A percentile compares a stretch with the other conserved stretches of the same genome.
Conservation (phyloP, 2,797 vertebrate genomes). For the Myotis findleyi region DNA sequence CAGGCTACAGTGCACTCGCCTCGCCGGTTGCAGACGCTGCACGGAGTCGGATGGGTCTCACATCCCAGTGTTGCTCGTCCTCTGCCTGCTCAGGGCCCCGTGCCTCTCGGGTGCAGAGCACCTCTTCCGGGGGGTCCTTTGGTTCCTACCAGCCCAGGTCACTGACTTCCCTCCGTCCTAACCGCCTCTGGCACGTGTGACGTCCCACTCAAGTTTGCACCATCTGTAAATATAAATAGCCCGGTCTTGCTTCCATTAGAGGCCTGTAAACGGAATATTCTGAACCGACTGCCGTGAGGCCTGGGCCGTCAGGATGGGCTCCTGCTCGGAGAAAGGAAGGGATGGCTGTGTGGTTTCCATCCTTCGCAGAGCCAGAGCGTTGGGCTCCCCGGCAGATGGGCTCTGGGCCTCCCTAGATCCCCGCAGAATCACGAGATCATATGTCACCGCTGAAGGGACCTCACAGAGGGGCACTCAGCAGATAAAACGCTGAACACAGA, state of each 20-base stretch:
- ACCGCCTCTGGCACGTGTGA: slow-evolving; percentile 81
- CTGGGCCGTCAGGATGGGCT: neutral
- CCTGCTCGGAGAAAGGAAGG: neutral
- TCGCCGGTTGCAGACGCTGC: slow-evolving; percentile 51
- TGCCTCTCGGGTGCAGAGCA: slow-evolving; percentile 64
- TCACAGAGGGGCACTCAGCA: neutral
- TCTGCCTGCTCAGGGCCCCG: slow-evolving; percentile 48
- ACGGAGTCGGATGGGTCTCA: neutral
- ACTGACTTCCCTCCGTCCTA: slow-evolving; percentile 76
- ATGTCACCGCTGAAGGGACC: neutral
- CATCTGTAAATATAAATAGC: slow-evolving; percentile 74
- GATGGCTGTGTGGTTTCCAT: neutral
- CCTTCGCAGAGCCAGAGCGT: neutral
- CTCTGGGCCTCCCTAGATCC: neutral
- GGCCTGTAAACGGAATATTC: slow-evolving; percentile 37
- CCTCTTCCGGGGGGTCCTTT: slow-evolving; percentile 30
- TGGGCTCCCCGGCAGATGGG: neutral
- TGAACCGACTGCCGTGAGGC: neutral
- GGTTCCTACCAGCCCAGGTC: slow-evolving; percentile 76
- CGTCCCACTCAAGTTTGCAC: slow-evolving; percentile 76
- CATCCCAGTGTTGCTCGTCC: neutral
- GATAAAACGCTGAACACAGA: neutral
- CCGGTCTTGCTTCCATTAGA: slow-evolving; percentile 60
- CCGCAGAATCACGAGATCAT: accelerated
- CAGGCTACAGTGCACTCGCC: neutral